These are phyloP conservation scores for Erebia aethiops DNA, from an alignment of 2,888 invertebrate species.

Conservation along the genomic window DNA sequence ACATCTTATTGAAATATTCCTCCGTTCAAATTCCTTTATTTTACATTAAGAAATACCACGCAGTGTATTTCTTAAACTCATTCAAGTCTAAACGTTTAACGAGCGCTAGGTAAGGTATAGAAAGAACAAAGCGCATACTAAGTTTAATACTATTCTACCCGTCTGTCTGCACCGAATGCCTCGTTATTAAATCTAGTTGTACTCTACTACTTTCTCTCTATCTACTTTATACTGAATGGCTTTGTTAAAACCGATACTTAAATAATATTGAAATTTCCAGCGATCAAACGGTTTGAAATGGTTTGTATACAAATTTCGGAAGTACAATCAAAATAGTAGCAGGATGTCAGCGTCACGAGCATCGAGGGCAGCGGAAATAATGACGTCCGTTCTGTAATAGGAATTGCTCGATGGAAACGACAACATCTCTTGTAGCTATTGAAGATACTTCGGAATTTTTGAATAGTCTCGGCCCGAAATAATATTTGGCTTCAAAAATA, in stretches of 20 bases:
- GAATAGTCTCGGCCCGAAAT: background rate
- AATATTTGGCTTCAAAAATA: background rate
- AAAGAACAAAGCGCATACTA: slow-evolving; percentile 58
- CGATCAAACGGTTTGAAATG: background rate
- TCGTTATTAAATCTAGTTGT: slow-evolving; percentile 42
- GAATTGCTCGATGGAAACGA: slow-evolving; percentile 52
- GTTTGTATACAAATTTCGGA: slow-evolving; percentile 9
- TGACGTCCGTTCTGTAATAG: slow-evolving; percentile 78
- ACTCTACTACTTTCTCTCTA: background rate
- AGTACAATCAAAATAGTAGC: slow-evolving; percentile 54
- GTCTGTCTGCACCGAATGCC: slow-evolving; percentile 53
- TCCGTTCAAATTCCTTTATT: background rate
- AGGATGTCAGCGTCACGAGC: slow-evolving; percentile 54
- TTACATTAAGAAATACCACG: slow-evolving; percentile 13
- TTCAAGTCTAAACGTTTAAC: slow-evolving; percentile 68
- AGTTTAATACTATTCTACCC: slow-evolving; percentile 55
- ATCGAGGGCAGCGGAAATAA: slow-evolving; percentile 74
- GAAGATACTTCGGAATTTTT: background rate
- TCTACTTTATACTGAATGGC: slow-evolving; percentile 30
- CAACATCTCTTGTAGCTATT: slow-evolving; percentile 20
- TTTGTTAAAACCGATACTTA: slow-evolving; percentile 16
- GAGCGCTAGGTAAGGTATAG: slow-evolving; percentile 55
- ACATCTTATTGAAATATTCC: slow-evolving; percentile 2
- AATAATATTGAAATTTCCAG: background rate
- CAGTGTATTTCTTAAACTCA: slow-evolving; percentile 36